phyloP scores from a whole-genome alignment of 2,888 invertebrate species.

The Hypomecis atomaria region DNA sequence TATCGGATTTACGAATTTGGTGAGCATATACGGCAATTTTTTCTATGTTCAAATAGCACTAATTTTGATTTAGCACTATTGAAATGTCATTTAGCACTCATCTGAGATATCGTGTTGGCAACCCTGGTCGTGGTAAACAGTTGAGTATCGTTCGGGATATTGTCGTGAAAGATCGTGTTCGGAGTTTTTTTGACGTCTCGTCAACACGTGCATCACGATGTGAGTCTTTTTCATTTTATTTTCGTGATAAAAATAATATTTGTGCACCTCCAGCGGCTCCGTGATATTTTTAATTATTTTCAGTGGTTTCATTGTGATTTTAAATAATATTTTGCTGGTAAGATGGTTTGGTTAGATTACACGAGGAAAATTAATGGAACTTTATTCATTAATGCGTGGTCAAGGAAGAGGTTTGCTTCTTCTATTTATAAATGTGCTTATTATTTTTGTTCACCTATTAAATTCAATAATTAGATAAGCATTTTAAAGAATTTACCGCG shows the following conservation, averaged over 20 bases:
- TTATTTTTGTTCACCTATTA: not conserved
- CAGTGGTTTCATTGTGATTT: slow-evolving; percentile 15
- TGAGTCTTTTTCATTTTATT: slow-evolving; percentile 36
- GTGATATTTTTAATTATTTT: slow-evolving; percentile 15
- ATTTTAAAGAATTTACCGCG: too few relatives aligned
- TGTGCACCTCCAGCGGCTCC: slow-evolving; percentile 15
- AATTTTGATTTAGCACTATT: too few relatives aligned
- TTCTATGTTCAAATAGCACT: too few relatives aligned
- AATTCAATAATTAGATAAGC: too few relatives aligned
- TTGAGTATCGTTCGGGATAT: slow-evolving; percentile 31
- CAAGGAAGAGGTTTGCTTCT: too few relatives aligned
- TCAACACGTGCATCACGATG: slow-evolving; percentile 40
- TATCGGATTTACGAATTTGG: too few relatives aligned
- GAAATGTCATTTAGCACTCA: too few relatives aligned
- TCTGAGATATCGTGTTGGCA: too few relatives aligned
- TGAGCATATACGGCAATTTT: too few relatives aligned
- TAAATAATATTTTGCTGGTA: slow-evolving; percentile 11
- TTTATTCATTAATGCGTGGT: too few relatives aligned
- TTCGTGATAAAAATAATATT: slow-evolving; percentile 23
- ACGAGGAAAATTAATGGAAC: not conserved
- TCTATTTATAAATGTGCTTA: not conserved
- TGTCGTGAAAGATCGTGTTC: slow-evolving; percentile 18
- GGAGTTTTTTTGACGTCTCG: slow-evolving; percentile 25
- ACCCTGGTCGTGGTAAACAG: slow-evolving; percentile 42
- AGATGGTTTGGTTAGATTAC: slow-evolving; percentile 8